A percentile compares a stretch with the other conserved stretches of the same genome.
phyloP scores from a whole-genome alignment of 2,797 vertebrate genomes.

The Pitangus sulphuratus region DNA sequence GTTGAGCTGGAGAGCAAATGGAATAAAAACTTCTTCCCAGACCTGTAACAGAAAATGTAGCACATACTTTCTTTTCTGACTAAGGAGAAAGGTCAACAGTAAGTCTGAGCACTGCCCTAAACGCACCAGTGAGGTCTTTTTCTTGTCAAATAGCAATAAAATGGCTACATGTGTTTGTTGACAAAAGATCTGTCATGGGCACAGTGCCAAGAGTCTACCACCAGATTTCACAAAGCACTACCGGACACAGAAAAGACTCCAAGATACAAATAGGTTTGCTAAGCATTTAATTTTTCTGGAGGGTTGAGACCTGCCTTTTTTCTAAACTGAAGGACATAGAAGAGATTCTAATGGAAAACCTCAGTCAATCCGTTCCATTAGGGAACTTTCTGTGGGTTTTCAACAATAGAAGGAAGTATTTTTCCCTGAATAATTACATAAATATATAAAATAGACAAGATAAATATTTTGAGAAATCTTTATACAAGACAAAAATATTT shows the following conservation, averaged over 20 bases:
- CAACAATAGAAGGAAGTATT: background rate
- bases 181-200: background rate
- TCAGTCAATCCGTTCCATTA: background rate
- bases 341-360: background rate
- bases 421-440: background rate
- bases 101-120: background rate
- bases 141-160: background rate
- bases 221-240: background rate
- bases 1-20: background rate
- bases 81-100: background rate
- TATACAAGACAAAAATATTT: background rate
- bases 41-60: background rate
- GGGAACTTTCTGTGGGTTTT: background rate
- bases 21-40: background rate
- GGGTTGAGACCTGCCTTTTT: background rate
- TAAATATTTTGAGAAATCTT: constrained; percentile 38
- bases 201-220: background rate
- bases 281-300: background rate
- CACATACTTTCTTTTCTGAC: background rate
- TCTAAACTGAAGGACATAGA: background rate
- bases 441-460: constrained; percentile 8
- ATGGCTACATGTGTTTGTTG: background rate
- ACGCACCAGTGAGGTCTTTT: background rate
- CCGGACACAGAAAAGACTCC: background rate
- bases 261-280: background rate